Percentiles rank a stretch among this genome's conserved stretches.
These are phyloP conservation scores for Aleiodes leptofemur DNA, from an alignment of 2,888 invertebrate genomes.

Conservation along the genomic window DNA sequence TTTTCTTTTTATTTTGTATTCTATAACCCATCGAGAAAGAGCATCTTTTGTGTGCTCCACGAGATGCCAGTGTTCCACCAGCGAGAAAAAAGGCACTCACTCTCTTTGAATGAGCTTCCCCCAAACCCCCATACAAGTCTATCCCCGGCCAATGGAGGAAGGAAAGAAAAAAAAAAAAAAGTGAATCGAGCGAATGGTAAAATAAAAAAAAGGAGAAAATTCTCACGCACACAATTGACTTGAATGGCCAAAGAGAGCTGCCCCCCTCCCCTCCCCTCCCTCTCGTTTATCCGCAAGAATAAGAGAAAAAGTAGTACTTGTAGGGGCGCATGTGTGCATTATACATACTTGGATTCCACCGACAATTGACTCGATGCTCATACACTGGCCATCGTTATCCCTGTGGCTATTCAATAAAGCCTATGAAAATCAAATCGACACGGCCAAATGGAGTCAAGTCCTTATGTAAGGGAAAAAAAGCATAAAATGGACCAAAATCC, in stretches of 20 bases:
- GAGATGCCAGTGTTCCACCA: not conserved
- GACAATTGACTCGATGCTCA: slow-evolving; percentile 30
- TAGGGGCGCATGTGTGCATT: slow-evolving; percentile 25
- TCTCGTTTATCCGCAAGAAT: slow-evolving; percentile 22
- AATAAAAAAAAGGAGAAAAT: not conserved
- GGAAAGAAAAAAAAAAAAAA: not conserved
- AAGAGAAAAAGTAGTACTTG: slow-evolving; percentile 21
- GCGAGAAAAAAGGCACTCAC: slow-evolving; percentile 8
- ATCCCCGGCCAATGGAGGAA: slow-evolving; percentile 3
- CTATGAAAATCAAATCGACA: slow-evolving; percentile 56
- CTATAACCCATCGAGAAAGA: no score
- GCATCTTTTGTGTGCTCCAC: no score
- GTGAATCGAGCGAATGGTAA: not conserved
- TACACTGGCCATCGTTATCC: slow-evolving; percentile 51
- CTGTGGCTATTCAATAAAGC: slow-evolving; percentile 27
- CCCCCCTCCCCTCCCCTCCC: no score
- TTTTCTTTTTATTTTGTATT: no score
- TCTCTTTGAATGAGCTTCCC: not conserved
- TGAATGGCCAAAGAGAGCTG: not conserved
- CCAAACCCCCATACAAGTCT: slow-evolving; percentile 12
- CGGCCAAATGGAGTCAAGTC: slow-evolving; percentile 56
- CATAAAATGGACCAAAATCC: no score
- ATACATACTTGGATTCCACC: slow-evolving; percentile 25
- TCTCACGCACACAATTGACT: slow-evolving; percentile 27
- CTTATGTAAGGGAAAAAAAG: not conserved